A percentile compares a stretch with the other conserved stretches of the same genome.
These are phyloP conservation scores for Agapostemon virescens DNA, from an alignment of 2,888 invertebrate genomes.

Conservation along the genomic window DNA sequence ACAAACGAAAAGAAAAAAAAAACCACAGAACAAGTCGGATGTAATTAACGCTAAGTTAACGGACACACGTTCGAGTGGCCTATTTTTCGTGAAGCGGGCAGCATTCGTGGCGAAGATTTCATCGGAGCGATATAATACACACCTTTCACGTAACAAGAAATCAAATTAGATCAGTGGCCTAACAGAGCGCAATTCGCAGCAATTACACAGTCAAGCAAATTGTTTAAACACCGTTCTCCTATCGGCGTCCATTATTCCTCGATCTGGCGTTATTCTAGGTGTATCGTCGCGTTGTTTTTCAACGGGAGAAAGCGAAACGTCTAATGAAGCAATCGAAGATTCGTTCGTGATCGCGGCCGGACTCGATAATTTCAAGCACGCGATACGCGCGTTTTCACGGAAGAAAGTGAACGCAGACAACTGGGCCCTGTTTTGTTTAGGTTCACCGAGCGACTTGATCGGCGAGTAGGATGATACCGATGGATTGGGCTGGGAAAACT, in stretches of 20 bases:
- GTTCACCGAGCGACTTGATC: slow-evolving; percentile 24
- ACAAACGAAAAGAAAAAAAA: background rate
- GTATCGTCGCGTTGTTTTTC: background rate
- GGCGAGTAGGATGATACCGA: slow-evolving; percentile 1
- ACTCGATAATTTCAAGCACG: slow-evolving; percentile 41
- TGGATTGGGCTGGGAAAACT: slow-evolving; percentile 42
- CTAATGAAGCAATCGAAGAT: slow-evolving; percentile 26
- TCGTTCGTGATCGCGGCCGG: slow-evolving; percentile 9
- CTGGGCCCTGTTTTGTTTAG: background rate
- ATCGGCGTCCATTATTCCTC: background rate
- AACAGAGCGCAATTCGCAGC: background rate
- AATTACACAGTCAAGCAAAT: background rate
- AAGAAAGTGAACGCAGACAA: slow-evolving; percentile 35
- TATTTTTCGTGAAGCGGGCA: background rate
- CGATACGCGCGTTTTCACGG: slow-evolving; percentile 38
- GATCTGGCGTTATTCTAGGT: background rate
- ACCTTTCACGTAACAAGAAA: background rate
- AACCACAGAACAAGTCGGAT: too few relatives aligned
- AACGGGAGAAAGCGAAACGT: slow-evolving; percentile 39
- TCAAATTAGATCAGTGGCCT: background rate
- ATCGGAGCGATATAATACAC: background rate
- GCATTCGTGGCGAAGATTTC: background rate
- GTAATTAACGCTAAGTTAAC: background rate
- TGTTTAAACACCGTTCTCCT: background rate
- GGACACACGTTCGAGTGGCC: background rate